Evolutionary conservation across 2,797 vertebrate genomes (phyloP), one percentile per base, ranked within the genome.

Genomic region (Knipowitschia caucasica): DNA sequence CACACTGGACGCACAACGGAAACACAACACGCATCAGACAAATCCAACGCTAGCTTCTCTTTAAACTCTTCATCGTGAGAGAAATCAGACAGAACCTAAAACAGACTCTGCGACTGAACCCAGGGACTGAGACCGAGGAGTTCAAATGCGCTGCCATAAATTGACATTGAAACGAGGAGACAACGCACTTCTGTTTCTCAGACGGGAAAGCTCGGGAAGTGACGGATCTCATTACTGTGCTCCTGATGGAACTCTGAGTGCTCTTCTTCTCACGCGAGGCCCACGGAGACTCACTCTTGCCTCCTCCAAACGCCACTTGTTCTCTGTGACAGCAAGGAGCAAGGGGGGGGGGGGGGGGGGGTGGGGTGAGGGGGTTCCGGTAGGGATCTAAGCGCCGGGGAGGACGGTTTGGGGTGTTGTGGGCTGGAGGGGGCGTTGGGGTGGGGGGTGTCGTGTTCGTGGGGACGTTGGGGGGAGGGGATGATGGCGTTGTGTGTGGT

Each of bases 211-310:
- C 59, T 54, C 61, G 26, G 50, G 30, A 60, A 53, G 56, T 69
- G 57, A 59, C 58, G 67, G 52, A 14, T 69, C 57, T 56, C 30
- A 71, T 70, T 72, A 75, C 20, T 52, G 30, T 52, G 43, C 33
- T 1, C 12, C 45, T 52, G 47, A 42, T 51, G 12, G 36, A 24
- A 30, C 50, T 62, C 58, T 58, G 29, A 34, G n/a, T 77, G 33
- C 36, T 38, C 21, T 75, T 68, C n/a, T 66, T 52, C 74, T 82
- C 66, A 74, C 45, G 68, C 6, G 35, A 31, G 17, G 18, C 15
- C 40, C 64, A 57, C 49, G 35, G 45, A 56, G 34, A 27, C 62
- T 43, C 51, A 17, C n/a, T n/a, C n/a, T n/a, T n/a, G 25, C 45
- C 62, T 55, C 34, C 17, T 38, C 68, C 61, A 78, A 54, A 70